Evolutionary conservation across 37 sponge, comb jelly and placozoan genomes (phyloP).

Genomic region (Dysidea cf. avara): DNA sequence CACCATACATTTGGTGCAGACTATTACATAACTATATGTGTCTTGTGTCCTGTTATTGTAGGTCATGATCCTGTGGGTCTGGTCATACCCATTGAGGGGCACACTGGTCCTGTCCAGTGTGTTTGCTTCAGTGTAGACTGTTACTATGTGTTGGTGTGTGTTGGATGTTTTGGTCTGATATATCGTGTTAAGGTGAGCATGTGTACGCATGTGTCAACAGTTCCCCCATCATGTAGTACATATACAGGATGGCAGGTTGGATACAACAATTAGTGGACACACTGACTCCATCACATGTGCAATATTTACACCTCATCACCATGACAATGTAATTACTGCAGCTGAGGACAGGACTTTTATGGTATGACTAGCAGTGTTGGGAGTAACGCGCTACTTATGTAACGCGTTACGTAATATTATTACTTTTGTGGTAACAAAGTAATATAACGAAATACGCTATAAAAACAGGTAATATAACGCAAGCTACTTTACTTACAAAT

Average conservation of each 20-base stretch:
- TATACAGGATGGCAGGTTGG: conserved; percentile 27
- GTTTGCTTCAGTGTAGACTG: conserved; percentile 30
- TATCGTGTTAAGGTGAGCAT: not conserved
- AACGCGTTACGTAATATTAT: too few species aligned
- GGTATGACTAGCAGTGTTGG: conserved; percentile 30
- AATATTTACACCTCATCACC: conserved; percentile 27
- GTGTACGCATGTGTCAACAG: not conserved
- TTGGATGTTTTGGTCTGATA: not conserved
- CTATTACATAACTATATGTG: too few species aligned
- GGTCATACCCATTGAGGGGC: too few species aligned
- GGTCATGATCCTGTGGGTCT: not conserved
- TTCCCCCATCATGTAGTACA: not conserved
- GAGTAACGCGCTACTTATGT: too few species aligned
- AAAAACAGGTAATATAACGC: too few species aligned
- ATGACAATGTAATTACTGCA: conserved; percentile 34
- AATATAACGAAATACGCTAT: too few species aligned
- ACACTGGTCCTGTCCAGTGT: not conserved
- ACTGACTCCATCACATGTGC: conserved; percentile 39
- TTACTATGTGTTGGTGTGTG: conserved; percentile 4
- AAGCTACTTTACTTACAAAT: too few species aligned
- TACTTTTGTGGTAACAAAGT: too few species aligned
- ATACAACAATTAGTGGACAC: conserved; percentile 64
- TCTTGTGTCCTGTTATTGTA: not conserved
- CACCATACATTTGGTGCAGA: too few species aligned
- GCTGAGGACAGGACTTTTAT: conserved; percentile 86